Evolutionary conservation across 2,888 invertebrate genomes (phyloP), one percentile per base, ranked within the genome.

Genomic region (Mythimna lalbum): DNA sequence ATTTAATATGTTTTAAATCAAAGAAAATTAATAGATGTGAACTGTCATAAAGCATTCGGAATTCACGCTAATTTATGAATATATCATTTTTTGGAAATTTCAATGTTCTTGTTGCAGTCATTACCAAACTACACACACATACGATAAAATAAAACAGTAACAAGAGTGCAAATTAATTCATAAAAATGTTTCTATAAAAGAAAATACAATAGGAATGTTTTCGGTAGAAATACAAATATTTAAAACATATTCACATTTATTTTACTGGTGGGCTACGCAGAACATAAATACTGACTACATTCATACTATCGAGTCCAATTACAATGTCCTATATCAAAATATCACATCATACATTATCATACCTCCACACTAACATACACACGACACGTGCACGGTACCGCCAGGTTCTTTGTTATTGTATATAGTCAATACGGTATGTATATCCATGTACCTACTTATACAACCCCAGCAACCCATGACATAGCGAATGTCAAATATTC

Each of bases 341-440:
- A 92, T 91, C 92, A 91, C 91, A 91, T 88, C 85, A 67, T 74
- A 74, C 75, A 68, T 49, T 43, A 60, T 21, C 59, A 81, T 62
- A 21, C 57, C 36, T 67, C 23, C 50, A 63, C 52, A 49, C 47
- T 55, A 27, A 52, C 56, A n/a, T 39, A 53, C 56, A 76, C 27
- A 27, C 56, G 17, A 4, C 63, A 67, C 57, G 36, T 43, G 36
- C 36, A 55, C 33, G 55, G 63, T 27, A 39, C 61, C 56, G 47
- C 61, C 78, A 69, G 52, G 49, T 52, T 14, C 10, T 50, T 47
- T 59, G 27, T n/a, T 39, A 43, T 33, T 9, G n/a, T 49, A 71
- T 17, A 63, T 36, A 36, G 17, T 36, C 43, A 52, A 12, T 39
- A 55, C 17, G 27, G 33, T 31, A 47, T 36, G 2, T 43, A 43